Percentiles rank a stretch among this genome's conserved stretches.
These are phyloP conservation scores for Aleiodes alternator DNA, from an alignment of 2,888 invertebrate species.

Conservation along the genomic window DNA sequence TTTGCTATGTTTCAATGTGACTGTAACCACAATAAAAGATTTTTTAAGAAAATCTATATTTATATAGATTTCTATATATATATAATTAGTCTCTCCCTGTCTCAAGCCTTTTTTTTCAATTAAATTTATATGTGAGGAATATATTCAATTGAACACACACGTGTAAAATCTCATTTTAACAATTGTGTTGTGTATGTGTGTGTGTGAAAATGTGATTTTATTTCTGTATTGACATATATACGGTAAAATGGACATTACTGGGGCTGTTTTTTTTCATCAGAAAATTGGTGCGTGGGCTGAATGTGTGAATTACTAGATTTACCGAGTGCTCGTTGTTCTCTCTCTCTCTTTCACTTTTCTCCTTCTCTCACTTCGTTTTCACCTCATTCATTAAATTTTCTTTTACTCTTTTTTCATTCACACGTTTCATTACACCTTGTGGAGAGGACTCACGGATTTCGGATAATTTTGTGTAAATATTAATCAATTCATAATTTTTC, in stretches of 20 bases:
- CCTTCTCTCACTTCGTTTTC: conserved; percentile 26
- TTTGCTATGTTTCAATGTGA: conserved; percentile 73
- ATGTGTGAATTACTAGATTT: conserved; percentile 58
- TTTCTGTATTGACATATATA: conserved; percentile 52
- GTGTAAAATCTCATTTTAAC: conserved; percentile 42
- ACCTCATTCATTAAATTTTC: conserved; percentile 29
- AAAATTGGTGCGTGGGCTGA: conserved; percentile 64
- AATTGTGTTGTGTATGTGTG: conserved; percentile 38
- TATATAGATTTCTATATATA: not conserved
- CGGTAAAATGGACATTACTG: conserved; percentile 71
- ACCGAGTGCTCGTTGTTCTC: conserved; percentile 50
- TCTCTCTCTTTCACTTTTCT: conserved; percentile 39
- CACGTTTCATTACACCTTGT: conserved; percentile 31
- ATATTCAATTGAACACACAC: conserved; percentile 29
- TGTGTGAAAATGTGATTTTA: conserved; percentile 32
- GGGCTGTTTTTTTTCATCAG: conserved; percentile 58
- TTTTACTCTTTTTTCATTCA: conserved; percentile 28
- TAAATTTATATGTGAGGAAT: not conserved
- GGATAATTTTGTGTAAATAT: conserved; percentile 28
- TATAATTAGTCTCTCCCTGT: conserved; percentile 56
- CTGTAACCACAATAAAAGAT: conserved; percentile 58
- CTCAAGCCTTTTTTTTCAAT: conserved; percentile 53
- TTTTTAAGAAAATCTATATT: not conserved
- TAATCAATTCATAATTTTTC: conserved; percentile 16
- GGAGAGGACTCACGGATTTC: conserved; percentile 7